phyloP scores from a whole-genome alignment of 2,113 vertebrate genomes.

The Eublepharis macularius region DNA sequence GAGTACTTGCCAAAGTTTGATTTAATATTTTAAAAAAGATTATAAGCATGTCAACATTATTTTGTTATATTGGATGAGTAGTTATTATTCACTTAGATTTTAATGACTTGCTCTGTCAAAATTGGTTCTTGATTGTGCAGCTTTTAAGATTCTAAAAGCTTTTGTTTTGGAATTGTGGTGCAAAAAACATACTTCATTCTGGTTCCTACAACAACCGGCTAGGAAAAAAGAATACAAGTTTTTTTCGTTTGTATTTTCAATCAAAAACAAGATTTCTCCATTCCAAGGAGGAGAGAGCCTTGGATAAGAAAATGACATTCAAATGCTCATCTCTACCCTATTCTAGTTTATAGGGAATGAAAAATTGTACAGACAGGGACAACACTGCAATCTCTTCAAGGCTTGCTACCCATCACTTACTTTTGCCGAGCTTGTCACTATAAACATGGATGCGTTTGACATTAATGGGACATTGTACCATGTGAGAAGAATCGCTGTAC shows the following conservation, averaged over 20 bases:
- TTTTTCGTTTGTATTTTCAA: slow-evolving; percentile 52
- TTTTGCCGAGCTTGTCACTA: slow-evolving; percentile 44
- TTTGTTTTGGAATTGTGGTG: not conserved
- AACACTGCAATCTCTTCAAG: slow-evolving; percentile 28
- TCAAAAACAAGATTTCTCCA: slow-evolving; percentile 23
- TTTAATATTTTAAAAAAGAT: not conserved
- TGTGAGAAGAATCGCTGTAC: slow-evolving; percentile 11
- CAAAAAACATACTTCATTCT: slow-evolving; percentile 24
- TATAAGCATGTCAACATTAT: not conserved
- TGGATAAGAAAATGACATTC: not conserved
- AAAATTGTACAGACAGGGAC: slow-evolving; percentile 15
- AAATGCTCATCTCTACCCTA: not conserved
- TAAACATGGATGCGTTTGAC: slow-evolving; percentile 28
- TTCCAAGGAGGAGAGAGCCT: not conserved
- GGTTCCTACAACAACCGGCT: slow-evolving; percentile 28
- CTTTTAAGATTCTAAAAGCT: slow-evolving; percentile 18
- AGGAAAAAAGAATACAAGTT: not conserved
- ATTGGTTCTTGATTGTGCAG: slow-evolving; percentile 23
- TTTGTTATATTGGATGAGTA: not conserved
- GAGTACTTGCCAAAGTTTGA: not conserved
- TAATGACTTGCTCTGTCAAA: slow-evolving; percentile 35
- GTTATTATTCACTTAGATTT: slow-evolving; percentile 37
- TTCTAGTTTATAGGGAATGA: slow-evolving; percentile 25
- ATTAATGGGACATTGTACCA: slow-evolving; percentile 27
- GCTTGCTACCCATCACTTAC: slow-evolving; percentile 17